These are phyloP conservation scores for Malurus leucopterus DNA, from an alignment of 2,797 vertebrate genomes.

Conservation along the genomic window DNA sequence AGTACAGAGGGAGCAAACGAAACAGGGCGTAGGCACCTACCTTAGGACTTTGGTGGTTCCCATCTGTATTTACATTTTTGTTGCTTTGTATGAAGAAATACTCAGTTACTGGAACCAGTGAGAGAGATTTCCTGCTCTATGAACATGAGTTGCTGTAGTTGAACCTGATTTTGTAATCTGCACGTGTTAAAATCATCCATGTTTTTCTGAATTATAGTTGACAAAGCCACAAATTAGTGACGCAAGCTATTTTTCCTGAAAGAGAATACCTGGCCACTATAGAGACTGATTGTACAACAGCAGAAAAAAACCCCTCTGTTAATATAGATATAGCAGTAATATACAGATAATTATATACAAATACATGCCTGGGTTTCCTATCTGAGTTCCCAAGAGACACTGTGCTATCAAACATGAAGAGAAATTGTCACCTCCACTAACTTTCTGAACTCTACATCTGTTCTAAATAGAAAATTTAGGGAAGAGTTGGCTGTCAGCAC, in stretches of 20 bases:
- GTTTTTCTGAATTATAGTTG: conserved; percentile 56
- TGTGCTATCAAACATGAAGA: conserved; percentile 66
- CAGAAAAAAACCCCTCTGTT: conserved; percentile 77
- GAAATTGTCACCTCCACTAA: neutral
- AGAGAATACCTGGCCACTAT: conserved; percentile 46
- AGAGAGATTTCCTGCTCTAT: conserved; percentile 68
- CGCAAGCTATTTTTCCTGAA: conserved; percentile 70
- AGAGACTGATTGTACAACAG: conserved; percentile 67
- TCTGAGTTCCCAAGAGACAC: conserved; percentile 63
- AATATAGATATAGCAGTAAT: conserved; percentile 39
- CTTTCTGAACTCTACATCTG: neutral
- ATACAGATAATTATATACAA: neutral
- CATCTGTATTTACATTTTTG: neutral
- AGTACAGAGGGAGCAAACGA: neutral
- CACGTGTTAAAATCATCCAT: conserved; percentile 20
- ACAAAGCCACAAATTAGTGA: conserved; percentile 68
- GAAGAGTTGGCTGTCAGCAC: neutral
- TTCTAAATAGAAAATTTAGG: neutral
- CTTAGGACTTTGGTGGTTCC: neutral
- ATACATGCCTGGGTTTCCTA: conserved; percentile 71
- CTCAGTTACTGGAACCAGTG: neutral
- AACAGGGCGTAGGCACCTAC: neutral
- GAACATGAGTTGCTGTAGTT: conserved; percentile 54
- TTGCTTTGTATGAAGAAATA: neutral
- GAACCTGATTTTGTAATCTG: conserved; percentile 63